Percentiles rank a stretch among this genome's conserved stretches.
Conservation (phyloP, 1,140 invertebrate species). For the Tetraneura akinire region DNA sequence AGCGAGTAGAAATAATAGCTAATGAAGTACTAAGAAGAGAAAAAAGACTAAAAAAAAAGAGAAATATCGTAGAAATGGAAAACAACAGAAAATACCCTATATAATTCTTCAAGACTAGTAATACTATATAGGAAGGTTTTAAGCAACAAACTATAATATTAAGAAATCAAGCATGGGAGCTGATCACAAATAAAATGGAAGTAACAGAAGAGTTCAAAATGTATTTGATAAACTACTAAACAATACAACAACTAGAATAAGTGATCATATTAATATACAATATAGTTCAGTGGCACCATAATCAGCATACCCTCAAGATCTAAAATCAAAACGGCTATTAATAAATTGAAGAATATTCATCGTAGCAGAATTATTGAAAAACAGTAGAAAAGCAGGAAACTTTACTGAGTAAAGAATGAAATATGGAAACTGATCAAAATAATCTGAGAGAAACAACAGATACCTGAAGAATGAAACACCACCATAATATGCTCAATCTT, state of each 20-base stretch:
- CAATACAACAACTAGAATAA: neutral
- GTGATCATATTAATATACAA: neutral
- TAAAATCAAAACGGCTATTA: neutral
- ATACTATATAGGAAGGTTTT: neutral
- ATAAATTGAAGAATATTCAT: neutral
- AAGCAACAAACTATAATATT: conserved; percentile 19
- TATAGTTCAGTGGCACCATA: conserved; percentile 10
- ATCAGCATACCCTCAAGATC: neutral
- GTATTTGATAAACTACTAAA: conserved; percentile 3
- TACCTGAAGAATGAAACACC: too few relatives aligned
- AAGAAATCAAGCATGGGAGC: conserved; percentile 12
- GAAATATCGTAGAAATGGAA: conserved; percentile 23
- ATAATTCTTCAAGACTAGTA: too few relatives aligned
- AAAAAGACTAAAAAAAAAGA: too few relatives aligned
- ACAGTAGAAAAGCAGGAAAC: too few relatives aligned
- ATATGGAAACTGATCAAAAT: too few relatives aligned
- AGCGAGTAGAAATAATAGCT: too few relatives aligned
- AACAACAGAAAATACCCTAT: conserved; percentile 15
- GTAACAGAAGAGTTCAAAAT: conserved; percentile 21
- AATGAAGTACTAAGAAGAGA: too few relatives aligned
- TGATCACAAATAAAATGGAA: conserved; percentile 7
- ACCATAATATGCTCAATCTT: too few relatives aligned
- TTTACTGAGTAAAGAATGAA: too few relatives aligned
- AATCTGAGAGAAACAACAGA: too few relatives aligned
- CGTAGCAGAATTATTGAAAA: too few relatives aligned